Conservation (phyloP, 1,140 invertebrate species). For the Drosophila sucinea region DNA sequence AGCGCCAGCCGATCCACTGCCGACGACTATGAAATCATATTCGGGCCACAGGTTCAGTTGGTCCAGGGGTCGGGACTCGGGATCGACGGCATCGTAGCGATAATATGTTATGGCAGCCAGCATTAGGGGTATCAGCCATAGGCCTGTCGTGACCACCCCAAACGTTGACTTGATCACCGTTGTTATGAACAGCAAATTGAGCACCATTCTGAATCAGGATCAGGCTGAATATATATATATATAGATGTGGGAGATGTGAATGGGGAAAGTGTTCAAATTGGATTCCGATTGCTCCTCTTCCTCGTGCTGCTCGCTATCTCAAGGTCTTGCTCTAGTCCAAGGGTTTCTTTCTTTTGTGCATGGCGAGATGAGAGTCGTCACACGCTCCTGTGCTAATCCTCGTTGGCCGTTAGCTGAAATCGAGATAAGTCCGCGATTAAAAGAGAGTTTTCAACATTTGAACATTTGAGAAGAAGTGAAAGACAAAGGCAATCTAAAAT, state of each 20-base stretch:
- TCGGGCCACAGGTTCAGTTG: slow-evolving; percentile 85
- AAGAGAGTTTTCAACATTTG: not conserved
- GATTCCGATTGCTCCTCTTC: not conserved
- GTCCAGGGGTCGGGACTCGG: slow-evolving; percentile 88
- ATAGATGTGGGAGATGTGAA: not conserved
- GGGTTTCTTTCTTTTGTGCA: slow-evolving; percentile 71
- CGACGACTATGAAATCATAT: slow-evolving; percentile 94
- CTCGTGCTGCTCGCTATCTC: slow-evolving; percentile 7
- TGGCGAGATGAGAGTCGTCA: slow-evolving; percentile 35
- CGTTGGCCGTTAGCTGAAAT: slow-evolving; percentile 45
- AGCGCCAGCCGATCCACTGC: slow-evolving; percentile 91
- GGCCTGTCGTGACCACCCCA: slow-evolving; percentile 88
- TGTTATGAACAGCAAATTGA: slow-evolving; percentile 88
- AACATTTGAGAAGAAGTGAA: not conserved
- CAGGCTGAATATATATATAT: too few relatives aligned
- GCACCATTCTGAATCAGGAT: slow-evolving; percentile 85
- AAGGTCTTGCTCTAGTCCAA: slow-evolving; percentile 37
- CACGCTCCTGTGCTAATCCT: slow-evolving; percentile 20
- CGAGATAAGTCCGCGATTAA: not conserved
- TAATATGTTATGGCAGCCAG: slow-evolving; percentile 92
- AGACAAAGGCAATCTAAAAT: too few relatives aligned
- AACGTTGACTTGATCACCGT: slow-evolving; percentile 89
- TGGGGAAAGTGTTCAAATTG: not conserved
- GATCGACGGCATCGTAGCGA: slow-evolving; percentile 91
- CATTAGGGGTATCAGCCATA: slow-evolving; percentile 92